Conservation (phyloP, 2,888 invertebrate species). For the Lacanobia wlatinum region DNA sequence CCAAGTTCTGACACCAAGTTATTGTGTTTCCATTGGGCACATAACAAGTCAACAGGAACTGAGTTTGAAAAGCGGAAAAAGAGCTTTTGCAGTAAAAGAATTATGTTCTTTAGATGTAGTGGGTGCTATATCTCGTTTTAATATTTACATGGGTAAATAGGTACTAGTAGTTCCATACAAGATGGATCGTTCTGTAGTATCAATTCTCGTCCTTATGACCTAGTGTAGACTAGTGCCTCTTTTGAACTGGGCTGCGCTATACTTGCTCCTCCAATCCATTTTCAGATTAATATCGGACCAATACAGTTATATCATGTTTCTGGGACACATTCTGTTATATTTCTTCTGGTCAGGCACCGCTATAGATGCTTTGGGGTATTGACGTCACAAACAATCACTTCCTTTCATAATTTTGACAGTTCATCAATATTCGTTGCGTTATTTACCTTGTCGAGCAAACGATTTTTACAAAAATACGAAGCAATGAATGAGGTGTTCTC, state of each 20-base stretch:
- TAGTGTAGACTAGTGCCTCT: too few species aligned
- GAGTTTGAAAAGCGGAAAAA: conserved; percentile 29
- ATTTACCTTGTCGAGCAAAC: not conserved
- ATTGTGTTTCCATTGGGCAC: conserved; percentile 35
- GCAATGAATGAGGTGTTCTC: not conserved
- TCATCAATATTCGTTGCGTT: not conserved
- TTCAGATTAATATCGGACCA: not conserved
- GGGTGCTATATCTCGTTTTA: not conserved
- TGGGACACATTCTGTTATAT: not conserved
- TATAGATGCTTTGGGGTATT: not conserved
- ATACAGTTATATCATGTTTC: not conserved
- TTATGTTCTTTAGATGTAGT: not conserved
- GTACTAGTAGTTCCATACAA: not conserved
- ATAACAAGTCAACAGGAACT: conserved; percentile 42
- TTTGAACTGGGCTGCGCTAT: not conserved
- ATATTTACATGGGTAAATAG: not conserved
- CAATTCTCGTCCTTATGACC: not conserved
- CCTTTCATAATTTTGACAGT: not conserved
- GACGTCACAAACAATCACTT: not conserved
- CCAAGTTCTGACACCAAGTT: conserved; percentile 33
- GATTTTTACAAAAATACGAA: not conserved
- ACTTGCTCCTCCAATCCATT: not conserved
- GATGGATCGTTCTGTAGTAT: not conserved
- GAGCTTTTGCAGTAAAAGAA: conserved; percentile 5
- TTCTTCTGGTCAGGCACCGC: not conserved